These are phyloP conservation scores for Sinocyclocheilus anshuiensis DNA, from an alignment of 2,113 vertebrate species.

Conservation along the genomic window DNA sequence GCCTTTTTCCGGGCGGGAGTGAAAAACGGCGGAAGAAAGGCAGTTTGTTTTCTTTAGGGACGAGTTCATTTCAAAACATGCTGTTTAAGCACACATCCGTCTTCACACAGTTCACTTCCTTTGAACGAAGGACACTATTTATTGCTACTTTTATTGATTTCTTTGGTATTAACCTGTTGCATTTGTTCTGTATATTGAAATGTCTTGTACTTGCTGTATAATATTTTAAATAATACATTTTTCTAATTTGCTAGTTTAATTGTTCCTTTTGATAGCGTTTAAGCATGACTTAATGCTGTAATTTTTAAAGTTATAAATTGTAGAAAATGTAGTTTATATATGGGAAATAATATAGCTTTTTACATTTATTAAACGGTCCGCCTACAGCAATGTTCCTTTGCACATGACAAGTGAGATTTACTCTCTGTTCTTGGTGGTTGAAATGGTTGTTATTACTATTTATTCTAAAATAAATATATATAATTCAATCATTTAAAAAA, in stretches of 20 bases:
- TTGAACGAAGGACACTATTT: neutral
- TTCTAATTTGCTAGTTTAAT: too few relatives aligned
- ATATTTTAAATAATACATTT: too few relatives aligned
- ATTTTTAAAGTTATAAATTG: neutral
- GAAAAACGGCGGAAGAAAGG: slow-evolving; percentile 49
- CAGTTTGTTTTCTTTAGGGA: slow-evolving; percentile 46
- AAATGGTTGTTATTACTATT: neutral
- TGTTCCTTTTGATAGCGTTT: too few relatives aligned
- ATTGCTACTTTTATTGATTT: neutral
- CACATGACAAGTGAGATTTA: slow-evolving; percentile 49
- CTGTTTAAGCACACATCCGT: neutral
- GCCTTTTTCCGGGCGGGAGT: slow-evolving; percentile 48
- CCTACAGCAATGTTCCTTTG: neutral
- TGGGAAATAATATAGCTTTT: neutral
- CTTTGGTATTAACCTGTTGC: neutral
- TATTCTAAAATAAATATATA: too few relatives aligned
- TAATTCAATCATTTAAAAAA: too few relatives aligned
- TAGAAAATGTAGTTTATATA: neutral
- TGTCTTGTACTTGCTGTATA: neutral
- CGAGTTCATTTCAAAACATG: neutral
- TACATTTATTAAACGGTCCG: neutral
- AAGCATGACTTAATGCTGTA: too few relatives aligned
- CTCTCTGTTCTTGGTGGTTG: neutral
- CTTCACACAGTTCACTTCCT: neutral
- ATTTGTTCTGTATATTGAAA: neutral